phyloP scores from a whole-genome alignment of 2,113 vertebrate species.

The Struthidea cinerea region DNA sequence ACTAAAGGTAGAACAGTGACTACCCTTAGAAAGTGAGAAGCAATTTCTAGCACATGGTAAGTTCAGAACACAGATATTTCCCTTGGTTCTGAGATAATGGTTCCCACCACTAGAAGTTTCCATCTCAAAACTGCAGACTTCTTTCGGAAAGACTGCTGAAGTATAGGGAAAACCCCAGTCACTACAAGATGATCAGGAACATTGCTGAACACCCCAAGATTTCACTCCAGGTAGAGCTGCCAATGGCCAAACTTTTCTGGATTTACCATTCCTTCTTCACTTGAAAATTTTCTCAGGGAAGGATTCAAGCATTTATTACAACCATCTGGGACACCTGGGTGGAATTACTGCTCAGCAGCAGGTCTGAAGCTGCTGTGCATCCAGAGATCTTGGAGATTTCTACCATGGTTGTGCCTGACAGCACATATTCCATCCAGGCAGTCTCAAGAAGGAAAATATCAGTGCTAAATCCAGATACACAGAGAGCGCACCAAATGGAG shows the following conservation, averaged over 20 bases:
- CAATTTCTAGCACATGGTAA: neutral
- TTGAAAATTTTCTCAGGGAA: constrained; percentile 8
- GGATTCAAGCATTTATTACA: constrained; percentile 17
- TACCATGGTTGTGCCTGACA: neutral
- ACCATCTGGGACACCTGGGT: constrained; percentile 53
- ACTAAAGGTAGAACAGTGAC: neutral
- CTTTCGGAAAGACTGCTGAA: neutral
- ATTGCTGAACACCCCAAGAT: neutral
- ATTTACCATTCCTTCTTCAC: neutral
- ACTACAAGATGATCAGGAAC: neutral
- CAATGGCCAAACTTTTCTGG: neutral
- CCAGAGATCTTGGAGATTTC: constrained; percentile 40
- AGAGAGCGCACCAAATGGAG: neutral
- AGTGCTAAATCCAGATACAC: constrained; percentile 7
- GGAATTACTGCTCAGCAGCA: constrained; percentile 46
- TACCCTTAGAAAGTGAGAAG: neutral
- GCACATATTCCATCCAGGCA: neutral
- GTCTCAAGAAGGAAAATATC: neutral
- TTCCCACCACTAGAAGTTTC: neutral
- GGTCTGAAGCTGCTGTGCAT: constrained; percentile 1
- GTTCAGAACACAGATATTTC: neutral
- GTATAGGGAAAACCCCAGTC: neutral
- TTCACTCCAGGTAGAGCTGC: neutral
- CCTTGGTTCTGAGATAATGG: neutral
- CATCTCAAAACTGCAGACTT: neutral